Base-by-base conservation (phyloP, 2,888 invertebrate genomes). In the Salpingus planirostris region DNA sequence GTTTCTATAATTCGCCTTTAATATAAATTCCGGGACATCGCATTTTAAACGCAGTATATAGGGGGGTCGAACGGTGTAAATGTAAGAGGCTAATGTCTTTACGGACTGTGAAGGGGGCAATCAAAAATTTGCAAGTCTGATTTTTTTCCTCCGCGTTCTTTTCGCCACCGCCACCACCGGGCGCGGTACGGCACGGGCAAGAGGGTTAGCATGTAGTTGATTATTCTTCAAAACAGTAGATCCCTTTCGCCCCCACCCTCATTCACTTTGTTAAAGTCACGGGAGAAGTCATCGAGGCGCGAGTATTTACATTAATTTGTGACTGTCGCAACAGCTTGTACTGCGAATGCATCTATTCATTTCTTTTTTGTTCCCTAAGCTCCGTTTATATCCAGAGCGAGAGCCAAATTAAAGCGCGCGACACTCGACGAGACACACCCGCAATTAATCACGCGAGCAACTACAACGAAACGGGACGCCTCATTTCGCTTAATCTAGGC, bases 51-150 rank as follows among this genome's bases (percentile, higher is more conserved):
- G 14, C 10, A 24, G 33, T 27, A 49, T n/a, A n/a, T n/a, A n/a
- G n/a, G n/a, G 51, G 53, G 53, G 54, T 47, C 47, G 52, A 50
- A 49, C 54, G 57, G 59, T 59, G 60, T 55, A 57, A 60, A 60
- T 60, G 52, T 55, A 61, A 59, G 60, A 62, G 59, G 62, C 61
- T 64, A 64, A 64, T 63, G 62, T 62, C 62, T 63, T 63, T 63
- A 64, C 62, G 57, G 61, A 48, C 60, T 62, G 63, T 48, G 60
- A 64, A 63, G 62, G 64, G 62, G 54, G 54, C 61, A 60, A 58
- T 60, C 55, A 57, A 53, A 60, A 60, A 64, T 64, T 64, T 64
- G 64, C 64, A 64, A 64, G 62, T 63, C 60, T 64, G 64, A 64
- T 64, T 64, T 64, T 64, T 62, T 61, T 51, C 21, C n/a, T n/a